A percentile compares a stretch with the other conserved stretches of the same genome.
phyloP scores from a whole-genome alignment of 2,797 vertebrate genomes.

The Eidolon dupreanum region DNA sequence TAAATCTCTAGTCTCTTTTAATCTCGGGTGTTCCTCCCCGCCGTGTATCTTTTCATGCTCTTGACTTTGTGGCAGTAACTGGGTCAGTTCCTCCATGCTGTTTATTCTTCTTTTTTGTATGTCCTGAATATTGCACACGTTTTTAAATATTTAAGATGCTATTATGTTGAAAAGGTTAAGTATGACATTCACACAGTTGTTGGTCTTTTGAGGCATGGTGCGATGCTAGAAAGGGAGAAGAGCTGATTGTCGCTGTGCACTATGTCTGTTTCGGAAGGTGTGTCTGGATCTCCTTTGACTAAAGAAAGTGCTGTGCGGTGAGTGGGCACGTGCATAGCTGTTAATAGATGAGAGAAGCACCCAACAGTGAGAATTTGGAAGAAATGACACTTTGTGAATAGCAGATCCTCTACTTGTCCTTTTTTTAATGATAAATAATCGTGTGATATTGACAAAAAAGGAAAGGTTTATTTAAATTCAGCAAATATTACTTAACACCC shows the following conservation, averaged over 20 bases:
- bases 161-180: slow-evolving; percentile 63
- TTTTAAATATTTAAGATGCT: slow-evolving; percentile 60
- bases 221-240: slow-evolving; percentile 28
- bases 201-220: slow-evolving; percentile 31
- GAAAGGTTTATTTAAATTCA: background rate
- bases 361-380: background rate
- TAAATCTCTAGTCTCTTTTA: background rate
- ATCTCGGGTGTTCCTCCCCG: background rate
- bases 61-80: slow-evolving; percentile 15
- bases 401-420: background rate
- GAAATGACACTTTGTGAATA: background rate
- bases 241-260: background rate
- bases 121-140: slow-evolving; percentile 31
- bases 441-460: background rate
- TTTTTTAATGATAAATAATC: background rate
- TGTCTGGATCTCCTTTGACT: background rate
- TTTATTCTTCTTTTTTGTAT: slow-evolving; percentile 29
- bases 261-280: background rate
- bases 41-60: background rate
- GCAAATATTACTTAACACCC: background rate
- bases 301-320: background rate
- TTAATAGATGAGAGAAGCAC: background rate
- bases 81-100: background rate
- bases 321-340: background rate
- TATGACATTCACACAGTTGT: background rate